A percentile compares a stretch with the other conserved stretches of the same genome.
Conservation (phyloP, 23 tunicate species). For the Ciona savignyi region DNA sequence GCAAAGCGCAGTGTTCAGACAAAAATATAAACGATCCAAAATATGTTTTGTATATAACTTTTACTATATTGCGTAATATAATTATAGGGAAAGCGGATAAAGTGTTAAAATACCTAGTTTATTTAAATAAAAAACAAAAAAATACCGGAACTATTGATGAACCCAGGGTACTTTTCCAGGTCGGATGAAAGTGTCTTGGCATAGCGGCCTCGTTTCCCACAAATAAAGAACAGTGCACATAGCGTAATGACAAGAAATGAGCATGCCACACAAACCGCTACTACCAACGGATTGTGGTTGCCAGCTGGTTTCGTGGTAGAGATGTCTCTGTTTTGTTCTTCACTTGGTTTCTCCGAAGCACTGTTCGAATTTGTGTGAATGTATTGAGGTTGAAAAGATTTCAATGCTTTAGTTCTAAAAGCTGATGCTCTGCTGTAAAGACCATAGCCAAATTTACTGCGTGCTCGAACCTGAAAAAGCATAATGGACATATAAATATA, state of each 20-base stretch:
- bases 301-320: conserved; percentile 9
- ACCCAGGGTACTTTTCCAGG: conserved; percentile 62
- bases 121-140: no score
- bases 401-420: conserved; percentile 41
- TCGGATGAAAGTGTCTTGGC: conserved; percentile 23
- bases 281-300: conserved; percentile 45
- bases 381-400: neutral
- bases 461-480: conserved; percentile 87
- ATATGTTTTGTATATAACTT: no score
- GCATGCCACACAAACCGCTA: conserved; percentile 44
- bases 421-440: conserved; percentile 51
- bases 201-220: conserved; percentile 28
- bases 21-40: no score
- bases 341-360: neutral
- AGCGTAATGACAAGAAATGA: conserved; percentile 44
- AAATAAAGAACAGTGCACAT: conserved; percentile 27
- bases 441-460: conserved; percentile 71
- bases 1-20: no score
- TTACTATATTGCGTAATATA: no score
- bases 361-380: neutral
- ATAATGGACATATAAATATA: no score
- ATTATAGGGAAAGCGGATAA: no score
- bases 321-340: neutral
- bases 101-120: no score
- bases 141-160: conserved; percentile 50